phyloP scores from a whole-genome alignment of 2,888 invertebrate genomes.

The Drosophila paracracens region DNA sequence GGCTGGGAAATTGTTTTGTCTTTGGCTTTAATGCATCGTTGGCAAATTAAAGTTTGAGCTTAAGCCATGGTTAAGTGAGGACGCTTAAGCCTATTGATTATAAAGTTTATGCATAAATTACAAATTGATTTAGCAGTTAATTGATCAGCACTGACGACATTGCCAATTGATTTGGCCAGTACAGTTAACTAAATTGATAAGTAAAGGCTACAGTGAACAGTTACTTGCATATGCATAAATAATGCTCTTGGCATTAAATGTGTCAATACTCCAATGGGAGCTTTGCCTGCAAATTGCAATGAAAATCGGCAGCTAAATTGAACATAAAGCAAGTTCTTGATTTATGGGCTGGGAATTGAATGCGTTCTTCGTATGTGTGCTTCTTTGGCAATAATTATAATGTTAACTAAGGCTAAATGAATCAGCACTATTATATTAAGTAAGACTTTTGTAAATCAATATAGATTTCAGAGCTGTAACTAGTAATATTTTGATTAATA shows the following conservation, averaged over 20 bases:
- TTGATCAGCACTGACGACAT: conserved; percentile 67
- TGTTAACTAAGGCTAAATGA: not conserved
- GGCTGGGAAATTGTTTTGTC: conserved; percentile 72
- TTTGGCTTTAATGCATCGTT: conserved; percentile 64
- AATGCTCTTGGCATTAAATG: conserved; percentile 59
- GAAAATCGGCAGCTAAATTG: conserved; percentile 8
- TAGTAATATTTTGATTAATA: not conserved
- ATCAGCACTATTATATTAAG: not conserved
- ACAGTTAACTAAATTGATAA: conserved; percentile 19
- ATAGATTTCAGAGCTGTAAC: not conserved
- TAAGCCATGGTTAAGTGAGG: conserved; percentile 33
- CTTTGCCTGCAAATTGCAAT: not conserved
- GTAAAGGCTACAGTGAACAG: conserved; percentile 22
- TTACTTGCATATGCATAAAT: conserved; percentile 54
- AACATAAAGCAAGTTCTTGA: conserved; percentile 14
- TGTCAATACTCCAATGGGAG: conserved; percentile 44
- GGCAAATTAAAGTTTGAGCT: conserved; percentile 29
- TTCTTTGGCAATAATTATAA: not conserved
- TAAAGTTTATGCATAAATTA: conserved; percentile 79
- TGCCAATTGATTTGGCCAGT: conserved; percentile 48
- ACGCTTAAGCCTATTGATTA: conserved; percentile 71
- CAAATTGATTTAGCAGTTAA: conserved; percentile 79
- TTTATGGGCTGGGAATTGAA: conserved; percentile 10
- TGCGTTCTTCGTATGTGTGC: not conserved
- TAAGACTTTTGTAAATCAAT: not conserved